Evolutionary conservation across 2,113 vertebrate species (phyloP).

Genomic region (Ammospiza caudacuta): DNA sequence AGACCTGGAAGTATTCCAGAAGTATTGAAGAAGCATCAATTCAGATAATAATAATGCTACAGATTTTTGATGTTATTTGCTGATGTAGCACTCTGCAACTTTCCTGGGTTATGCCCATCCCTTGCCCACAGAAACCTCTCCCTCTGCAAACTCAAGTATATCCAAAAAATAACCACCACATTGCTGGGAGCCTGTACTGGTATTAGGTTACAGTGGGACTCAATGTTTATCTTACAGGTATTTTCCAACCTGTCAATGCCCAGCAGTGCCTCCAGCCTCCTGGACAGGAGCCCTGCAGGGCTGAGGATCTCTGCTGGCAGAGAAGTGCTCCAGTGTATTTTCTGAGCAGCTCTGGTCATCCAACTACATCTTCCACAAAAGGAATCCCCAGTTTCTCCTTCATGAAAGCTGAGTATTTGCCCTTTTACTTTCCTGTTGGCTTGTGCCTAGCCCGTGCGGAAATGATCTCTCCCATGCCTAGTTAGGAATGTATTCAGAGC

Average conservation of each 20-base stretch:
- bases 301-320: not conserved
- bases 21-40: not conserved
- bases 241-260: not conserved
- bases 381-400: not conserved
- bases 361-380: not conserved
- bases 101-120: not conserved
- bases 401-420: not conserved
- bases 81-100: not conserved
- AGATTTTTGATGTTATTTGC: not conserved
- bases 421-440: not conserved
- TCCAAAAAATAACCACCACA: not conserved
- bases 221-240: not conserved
- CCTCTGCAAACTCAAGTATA: not conserved
- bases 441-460: not conserved
- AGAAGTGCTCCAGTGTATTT: not conserved
- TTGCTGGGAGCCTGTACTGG: not conserved
- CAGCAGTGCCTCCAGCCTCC: not conserved
- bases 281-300: not conserved
- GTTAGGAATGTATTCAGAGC: not conserved
- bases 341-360: not conserved
- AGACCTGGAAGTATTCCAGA: not conserved
- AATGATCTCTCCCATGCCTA: not conserved
- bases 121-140: not conserved
- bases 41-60: not conserved
- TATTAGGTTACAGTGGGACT: not conserved